Evolutionary conservation across 1,140 invertebrate species (phyloP).

Genomic region (Trialeurodes vaporariorum): DNA sequence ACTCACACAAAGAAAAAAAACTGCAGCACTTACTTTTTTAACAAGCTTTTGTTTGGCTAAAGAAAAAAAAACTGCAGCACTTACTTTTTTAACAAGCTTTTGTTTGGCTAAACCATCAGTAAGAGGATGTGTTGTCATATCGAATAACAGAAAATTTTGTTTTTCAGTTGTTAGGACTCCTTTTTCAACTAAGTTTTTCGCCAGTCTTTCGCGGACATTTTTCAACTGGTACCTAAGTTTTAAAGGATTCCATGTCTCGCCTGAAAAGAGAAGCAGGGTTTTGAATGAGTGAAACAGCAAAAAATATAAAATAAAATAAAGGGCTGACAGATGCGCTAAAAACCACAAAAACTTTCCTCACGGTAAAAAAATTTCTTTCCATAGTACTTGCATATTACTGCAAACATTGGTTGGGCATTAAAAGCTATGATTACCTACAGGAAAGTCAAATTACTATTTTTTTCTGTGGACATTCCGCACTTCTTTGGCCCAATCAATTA

Average conservation of each 20-base stretch:
- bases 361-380: too few relatives aligned
- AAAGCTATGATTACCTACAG: too few relatives aligned
- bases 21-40: conserved; percentile 60
- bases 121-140: conserved; percentile 99
- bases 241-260: conserved; percentile 99
- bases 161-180: conserved; percentile 99
- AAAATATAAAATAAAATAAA: too few relatives aligned
- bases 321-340: too few relatives aligned
- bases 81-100: conserved; percentile 89
- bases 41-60: conserved; percentile 95
- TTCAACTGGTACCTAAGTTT: conserved; percentile 96
- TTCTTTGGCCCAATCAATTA: too few relatives aligned
- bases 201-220: conserved; percentile 96
- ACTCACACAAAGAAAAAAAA: too few relatives aligned
- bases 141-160: conserved; percentile 98
- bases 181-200: conserved; percentile 99
- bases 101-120: conserved; percentile 93
- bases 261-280: conserved; percentile 50
- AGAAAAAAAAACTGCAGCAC: conserved; percentile 11
- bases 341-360: too few relatives aligned
- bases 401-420: too few relatives aligned
- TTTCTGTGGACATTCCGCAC: too few relatives aligned
- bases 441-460: too few relatives aligned
- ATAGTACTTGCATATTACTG: too few relatives aligned
- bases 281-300: too few relatives aligned